phyloP scores from a whole-genome alignment of 2,113 vertebrate genomes.

The Cyanistes caeruleus region DNA sequence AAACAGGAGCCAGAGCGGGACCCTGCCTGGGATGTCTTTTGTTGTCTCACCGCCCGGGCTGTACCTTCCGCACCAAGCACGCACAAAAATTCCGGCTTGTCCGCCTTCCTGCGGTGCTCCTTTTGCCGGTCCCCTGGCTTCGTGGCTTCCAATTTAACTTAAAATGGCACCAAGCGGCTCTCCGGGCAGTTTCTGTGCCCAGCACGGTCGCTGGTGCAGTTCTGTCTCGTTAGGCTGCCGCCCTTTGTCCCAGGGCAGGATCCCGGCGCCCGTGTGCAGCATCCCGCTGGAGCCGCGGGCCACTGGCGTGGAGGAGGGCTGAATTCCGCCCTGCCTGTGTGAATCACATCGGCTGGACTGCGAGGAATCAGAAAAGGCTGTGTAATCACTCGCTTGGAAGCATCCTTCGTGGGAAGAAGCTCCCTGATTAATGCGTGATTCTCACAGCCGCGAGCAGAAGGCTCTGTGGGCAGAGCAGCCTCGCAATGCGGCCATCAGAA shows the following conservation, averaged over 20 bases:
- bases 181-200: background rate
- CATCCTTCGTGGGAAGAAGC: background rate
- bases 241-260: accelerated
- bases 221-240: background rate
- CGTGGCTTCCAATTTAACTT: background rate
- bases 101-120: background rate
- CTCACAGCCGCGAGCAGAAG: background rate
- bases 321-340: background rate
- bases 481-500: background rate
- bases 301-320: background rate
- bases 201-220: background rate
- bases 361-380: background rate
- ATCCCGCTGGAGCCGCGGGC: background rate
- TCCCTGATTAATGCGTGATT: background rate
- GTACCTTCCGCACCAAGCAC: background rate
- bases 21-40: accelerated
- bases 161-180: background rate
- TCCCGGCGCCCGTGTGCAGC: accelerated
- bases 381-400: too few relatives aligned
- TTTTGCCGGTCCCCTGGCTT: background rate
- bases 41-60: accelerated
- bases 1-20: background rate
- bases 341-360: background rate
- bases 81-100: background rate
- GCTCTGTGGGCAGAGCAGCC: background rate